These are phyloP conservation scores for Nasonovia ribisnigri DNA, from an alignment of 2,888 invertebrate species.

Conservation along the genomic window DNA sequence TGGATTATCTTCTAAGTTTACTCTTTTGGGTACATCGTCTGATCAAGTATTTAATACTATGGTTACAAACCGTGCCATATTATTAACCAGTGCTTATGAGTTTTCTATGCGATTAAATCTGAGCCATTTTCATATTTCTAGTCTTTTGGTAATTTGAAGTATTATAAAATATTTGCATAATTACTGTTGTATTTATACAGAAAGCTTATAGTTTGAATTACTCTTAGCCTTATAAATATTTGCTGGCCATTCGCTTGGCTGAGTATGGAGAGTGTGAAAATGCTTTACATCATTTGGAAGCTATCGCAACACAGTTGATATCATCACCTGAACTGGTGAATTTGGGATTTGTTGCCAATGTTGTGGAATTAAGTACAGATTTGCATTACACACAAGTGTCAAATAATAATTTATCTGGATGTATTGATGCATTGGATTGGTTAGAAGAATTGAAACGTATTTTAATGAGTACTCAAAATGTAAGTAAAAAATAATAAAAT, in stretches of 20 bases:
- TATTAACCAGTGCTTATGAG: conserved; percentile 96
- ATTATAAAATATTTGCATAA: not conserved
- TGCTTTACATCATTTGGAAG: conserved; percentile 88
- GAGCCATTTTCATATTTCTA: conserved; percentile 79
- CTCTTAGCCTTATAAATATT: conserved; percentile 83
- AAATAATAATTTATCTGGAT: conserved; percentile 49
- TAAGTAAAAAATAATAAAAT: conserved; percentile 27
- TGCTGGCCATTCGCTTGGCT: conserved; percentile 82
- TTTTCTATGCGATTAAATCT: conserved; percentile 88
- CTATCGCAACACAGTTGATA: conserved; percentile 78
- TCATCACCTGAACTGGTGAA: conserved; percentile 74
- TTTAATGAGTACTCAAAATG: conserved; percentile 33
- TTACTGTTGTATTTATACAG: conserved; percentile 33
- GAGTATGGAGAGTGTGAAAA: conserved; percentile 77
- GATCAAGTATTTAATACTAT: conserved; percentile 77
- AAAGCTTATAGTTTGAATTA: conserved; percentile 47
- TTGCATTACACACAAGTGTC: conserved; percentile 47
- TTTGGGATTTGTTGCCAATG: conserved; percentile 68
- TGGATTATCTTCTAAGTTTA: conserved; percentile 75
- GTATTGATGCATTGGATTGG: conserved; percentile 56
- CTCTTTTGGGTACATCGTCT: conserved; percentile 84
- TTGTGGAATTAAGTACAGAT: conserved; percentile 66
- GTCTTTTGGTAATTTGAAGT: conserved; percentile 77
- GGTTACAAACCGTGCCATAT: conserved; percentile 86
- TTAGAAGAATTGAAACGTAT: conserved; percentile 56